Evolutionary conservation across 2,113 vertebrate genomes (phyloP).

Genomic region (Pelmatolapia mariae): DNA sequence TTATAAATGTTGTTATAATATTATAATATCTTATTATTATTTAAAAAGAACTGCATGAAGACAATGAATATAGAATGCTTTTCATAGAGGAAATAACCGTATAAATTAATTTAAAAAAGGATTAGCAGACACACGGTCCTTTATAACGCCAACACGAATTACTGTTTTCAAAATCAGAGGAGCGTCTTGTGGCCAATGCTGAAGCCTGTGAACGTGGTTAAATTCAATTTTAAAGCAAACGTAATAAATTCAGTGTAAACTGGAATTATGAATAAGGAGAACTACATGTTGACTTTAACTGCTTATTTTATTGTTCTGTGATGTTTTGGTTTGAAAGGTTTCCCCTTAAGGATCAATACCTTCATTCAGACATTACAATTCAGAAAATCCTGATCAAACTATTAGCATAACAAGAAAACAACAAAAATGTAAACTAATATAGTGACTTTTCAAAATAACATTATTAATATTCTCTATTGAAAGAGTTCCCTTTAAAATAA

Average conservation of each 20-base stretch:
- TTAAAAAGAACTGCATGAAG: fast-evolving
- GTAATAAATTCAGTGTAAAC: not conserved
- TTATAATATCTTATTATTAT: not conserved
- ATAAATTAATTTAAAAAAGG: not conserved
- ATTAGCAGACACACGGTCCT: not conserved
- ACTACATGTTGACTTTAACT: not conserved
- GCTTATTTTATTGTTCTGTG: not conserved
- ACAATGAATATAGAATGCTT: fast-evolving
- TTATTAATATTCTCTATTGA: not conserved
- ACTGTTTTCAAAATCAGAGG: fast-evolving
- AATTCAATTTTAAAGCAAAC: not conserved
- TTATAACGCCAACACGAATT: fast-evolving
- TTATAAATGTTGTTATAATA: not conserved
- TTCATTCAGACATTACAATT: not conserved
- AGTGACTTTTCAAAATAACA: not conserved
- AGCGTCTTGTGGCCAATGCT: not conserved
- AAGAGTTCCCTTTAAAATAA: fast-evolving
- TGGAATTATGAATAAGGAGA: no score
- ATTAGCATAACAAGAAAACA: not conserved
- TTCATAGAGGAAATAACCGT: not conserved
- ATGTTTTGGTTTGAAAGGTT: not conserved
- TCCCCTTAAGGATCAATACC: not conserved
- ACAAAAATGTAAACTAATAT: fast-evolving
- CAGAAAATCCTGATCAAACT: not conserved
- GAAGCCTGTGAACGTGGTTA: fast-evolving